Base-by-base conservation (phyloP, 2,888 invertebrate genomes). In the Amphipyra tragopoginis region DNA sequence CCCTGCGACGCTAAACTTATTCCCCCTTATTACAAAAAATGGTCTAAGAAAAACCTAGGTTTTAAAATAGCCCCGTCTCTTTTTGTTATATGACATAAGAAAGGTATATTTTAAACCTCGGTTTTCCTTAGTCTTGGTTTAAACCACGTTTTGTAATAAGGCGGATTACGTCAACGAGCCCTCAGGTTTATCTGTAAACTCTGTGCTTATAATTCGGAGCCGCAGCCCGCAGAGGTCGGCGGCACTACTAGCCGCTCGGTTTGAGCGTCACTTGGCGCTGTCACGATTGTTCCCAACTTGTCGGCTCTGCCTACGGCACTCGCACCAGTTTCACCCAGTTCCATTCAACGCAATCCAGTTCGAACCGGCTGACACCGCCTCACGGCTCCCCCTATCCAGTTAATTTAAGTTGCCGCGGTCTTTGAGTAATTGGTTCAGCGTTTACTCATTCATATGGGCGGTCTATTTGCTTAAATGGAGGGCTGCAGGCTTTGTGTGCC, bases 341-440 rank as follows among this genome's bases (percentile, higher is more conserved):
- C 60, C 56, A 66, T 64, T 64, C 49, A 69, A 15, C 39, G 50
- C 63, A 50, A 75, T 62, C 60, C 73, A 71, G 72, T 58, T 77
- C 76, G 62, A 73, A 62, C 74, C 74, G 72, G 60, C 53, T 66
- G 45, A 38, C 58, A 59, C 72, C 73, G 71, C 58, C 49, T 63
- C 52, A 49, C 60, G 47, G 43, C 26, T 21, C 64, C 48, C 51
- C 60, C 61, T 34, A 67, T 56, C 71, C 75, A 66, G 85, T 83
- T 85, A 84, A 86, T 87, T 86, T 84, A 84, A 87, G 87, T 84
- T 86, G 61, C 70, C 65, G 51, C 75, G 54, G 58, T 73, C 79
- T 73, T 72, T 57, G 68, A 72, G 81, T 83, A 84, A 86, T 83
- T 84, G 81, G 72, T 75, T 78, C 70, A 65, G 56, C 79, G 73